phyloP scores from a whole-genome alignment of 2,888 invertebrate genomes.

The Oxyteleia sp. region DNA sequence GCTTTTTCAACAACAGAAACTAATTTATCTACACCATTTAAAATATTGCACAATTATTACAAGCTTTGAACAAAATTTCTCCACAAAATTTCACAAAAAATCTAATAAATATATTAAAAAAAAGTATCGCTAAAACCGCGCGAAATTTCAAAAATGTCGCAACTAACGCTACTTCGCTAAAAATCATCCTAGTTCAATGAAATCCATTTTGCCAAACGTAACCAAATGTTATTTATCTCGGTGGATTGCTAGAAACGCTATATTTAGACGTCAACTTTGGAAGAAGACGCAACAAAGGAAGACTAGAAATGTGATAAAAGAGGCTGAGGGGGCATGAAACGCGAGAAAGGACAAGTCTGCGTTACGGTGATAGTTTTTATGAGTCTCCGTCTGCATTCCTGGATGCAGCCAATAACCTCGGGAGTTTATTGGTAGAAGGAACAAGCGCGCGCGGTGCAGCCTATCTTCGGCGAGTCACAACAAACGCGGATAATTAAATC shows the following conservation, averaged over 20 bases:
- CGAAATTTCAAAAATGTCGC: too few species aligned
- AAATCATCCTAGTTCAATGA: too few species aligned
- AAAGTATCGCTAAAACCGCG: too few species aligned
- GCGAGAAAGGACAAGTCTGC: conserved; percentile 72
- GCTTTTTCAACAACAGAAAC: too few species aligned
- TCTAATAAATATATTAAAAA: too few species aligned
- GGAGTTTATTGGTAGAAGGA: conserved; percentile 76
- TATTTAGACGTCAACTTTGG: conserved; percentile 5
- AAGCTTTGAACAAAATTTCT: too few species aligned
- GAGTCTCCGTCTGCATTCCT: conserved; percentile 82
- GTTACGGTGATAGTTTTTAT: conserved; percentile 78
- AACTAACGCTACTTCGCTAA: too few species aligned
- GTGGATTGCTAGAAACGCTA: conserved; percentile 1
- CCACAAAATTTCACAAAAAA: too few species aligned
- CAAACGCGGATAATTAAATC: conserved; percentile 27
- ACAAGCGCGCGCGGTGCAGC: conserved; percentile 34
- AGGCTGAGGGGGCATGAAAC: conserved; percentile 23
- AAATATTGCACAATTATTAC: too few species aligned
- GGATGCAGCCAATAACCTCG: conserved; percentile 82
- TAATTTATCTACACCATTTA: too few species aligned
- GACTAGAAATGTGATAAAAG: conserved; percentile 41
- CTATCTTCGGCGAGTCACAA: conserved; percentile 18
- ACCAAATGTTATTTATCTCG: too few species aligned
- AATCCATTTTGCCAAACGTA: too few species aligned
- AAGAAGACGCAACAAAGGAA: conserved; percentile 4